Conservation (phyloP, 2,113 vertebrate genomes). For the Heliornis fulica region DNA sequence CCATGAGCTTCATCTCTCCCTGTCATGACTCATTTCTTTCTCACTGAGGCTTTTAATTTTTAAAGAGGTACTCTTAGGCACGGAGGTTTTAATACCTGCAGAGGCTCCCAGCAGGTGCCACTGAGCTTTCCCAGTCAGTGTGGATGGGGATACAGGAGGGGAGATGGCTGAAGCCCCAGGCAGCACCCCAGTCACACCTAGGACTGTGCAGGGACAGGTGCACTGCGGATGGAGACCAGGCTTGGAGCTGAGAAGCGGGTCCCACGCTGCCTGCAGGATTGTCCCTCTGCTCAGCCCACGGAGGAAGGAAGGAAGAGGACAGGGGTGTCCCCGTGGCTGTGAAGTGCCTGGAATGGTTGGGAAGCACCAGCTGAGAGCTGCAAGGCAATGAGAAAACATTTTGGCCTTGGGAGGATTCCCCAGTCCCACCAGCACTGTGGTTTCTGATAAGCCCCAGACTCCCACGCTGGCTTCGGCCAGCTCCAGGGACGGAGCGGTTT, state of each 20-base stretch:
- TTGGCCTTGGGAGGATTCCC: neutral
- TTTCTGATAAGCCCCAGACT: neutral
- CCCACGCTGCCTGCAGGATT: rapidly evolving
- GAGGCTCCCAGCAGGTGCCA: neutral
- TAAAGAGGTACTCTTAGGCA: neutral
- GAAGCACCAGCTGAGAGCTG: neutral
- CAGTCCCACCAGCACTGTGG: neutral
- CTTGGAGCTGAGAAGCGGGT: neutral
- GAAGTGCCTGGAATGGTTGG: neutral
- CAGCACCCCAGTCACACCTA: neutral
- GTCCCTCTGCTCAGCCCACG: neutral
- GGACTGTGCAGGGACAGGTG: neutral
- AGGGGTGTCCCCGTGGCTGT: neutral
- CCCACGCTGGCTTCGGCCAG: neutral
- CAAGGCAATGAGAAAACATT: neutral
- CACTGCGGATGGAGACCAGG: neutral
- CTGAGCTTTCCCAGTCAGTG: neutral
- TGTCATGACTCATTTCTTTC: constrained; percentile 7
- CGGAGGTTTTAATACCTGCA: neutral
- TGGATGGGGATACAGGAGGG: neutral
- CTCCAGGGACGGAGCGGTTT: neutral
- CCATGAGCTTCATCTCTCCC: neutral
- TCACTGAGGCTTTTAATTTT: constrained; percentile 13
- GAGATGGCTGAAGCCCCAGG: neutral
- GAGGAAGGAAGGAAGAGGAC: neutral